Evolutionary conservation across 2,888 invertebrate species (phyloP), one percentile per base, ranked within the genome.

Genomic region (Troides oblongomaculatus): DNA sequence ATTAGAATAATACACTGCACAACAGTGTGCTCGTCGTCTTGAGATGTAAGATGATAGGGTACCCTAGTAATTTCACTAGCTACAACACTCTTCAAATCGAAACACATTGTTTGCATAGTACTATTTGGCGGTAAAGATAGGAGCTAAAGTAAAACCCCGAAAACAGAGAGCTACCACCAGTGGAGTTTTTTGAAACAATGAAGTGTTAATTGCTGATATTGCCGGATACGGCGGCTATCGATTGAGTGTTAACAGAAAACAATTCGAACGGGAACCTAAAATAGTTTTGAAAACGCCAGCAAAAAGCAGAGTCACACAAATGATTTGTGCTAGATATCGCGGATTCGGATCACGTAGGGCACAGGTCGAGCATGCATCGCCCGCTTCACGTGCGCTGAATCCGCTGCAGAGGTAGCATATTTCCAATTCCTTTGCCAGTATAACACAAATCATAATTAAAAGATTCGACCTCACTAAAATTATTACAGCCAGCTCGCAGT

Each of bases 331-430:
- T 70, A 70, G 75, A 72, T 75, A 79, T 79, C 74, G 73, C 70
- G 72, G 64, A 87, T 78, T 83, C 83, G 50, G 76, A 77, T 81
- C 87, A 87, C 86, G 87, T 85, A 79, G 73, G 77, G 78, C 78
- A 76, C 78, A 81, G 82, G 81, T 83, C 80, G 78, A 79, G 76
- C 81, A 80, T 78, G 78, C 82, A 81, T 79, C 80, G 78, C 78
- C 72, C 77, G 66, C 72, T 63, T 75, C 79, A 78, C 83, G 82
- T 82, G 82, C 78, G 78, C 78, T 77, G 84, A 84, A 84, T 82
- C 78, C 73, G 72, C 74, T 62, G 66, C 62, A 65, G 50, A 57
- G 53, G 61, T 56, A 56, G 59, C 61, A 57, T 63, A 59, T 68
- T 68, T 61, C 64, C 64, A 43, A 57, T 69, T 68, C 39, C 68